phyloP scores from a whole-genome alignment of 2,797 vertebrate species.

The Eulemur coronatus region DNA sequence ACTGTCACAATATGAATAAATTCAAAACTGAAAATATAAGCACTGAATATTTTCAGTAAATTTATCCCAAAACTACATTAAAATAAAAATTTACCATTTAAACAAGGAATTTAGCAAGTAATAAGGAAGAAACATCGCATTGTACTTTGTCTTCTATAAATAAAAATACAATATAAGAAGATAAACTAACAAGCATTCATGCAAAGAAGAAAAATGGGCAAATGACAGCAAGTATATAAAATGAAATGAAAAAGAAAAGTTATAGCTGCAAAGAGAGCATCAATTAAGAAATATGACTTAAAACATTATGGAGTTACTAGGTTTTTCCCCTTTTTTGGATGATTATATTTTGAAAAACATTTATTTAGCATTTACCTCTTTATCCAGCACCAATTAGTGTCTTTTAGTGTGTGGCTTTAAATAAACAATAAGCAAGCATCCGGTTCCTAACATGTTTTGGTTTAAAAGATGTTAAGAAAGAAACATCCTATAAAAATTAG shows the following conservation, averaged over 20 bases:
- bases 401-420: slow-evolving; percentile 3
- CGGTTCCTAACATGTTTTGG: background rate
- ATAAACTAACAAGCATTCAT: slow-evolving; percentile 76
- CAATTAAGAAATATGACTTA: slow-evolving; percentile 72
- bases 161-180: slow-evolving; percentile 75
- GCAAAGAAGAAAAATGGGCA: slow-evolving; percentile 76
- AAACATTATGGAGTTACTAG: background rate
- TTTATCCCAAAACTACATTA: slow-evolving; percentile 69
- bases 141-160: slow-evolving; percentile 76
- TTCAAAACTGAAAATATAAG: slow-evolving; percentile 78
- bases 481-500: slow-evolving; percentile 42
- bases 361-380: slow-evolving; percentile 39
- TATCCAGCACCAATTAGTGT: slow-evolving; percentile 18
- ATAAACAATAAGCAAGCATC: background rate
- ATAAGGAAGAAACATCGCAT: slow-evolving; percentile 59
- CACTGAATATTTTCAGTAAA: slow-evolving; percentile 79
- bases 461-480: slow-evolving; percentile 44
- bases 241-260: slow-evolving; percentile 67
- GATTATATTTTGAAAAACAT: slow-evolving; percentile 43
- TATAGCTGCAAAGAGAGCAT: slow-evolving; percentile 69
- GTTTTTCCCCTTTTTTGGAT: background rate
- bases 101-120: slow-evolving; percentile 71
- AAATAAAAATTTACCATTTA: slow-evolving; percentile 71
- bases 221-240: slow-evolving; percentile 72
- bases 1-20: slow-evolving; percentile 82